Evolutionary conservation across 2,797 vertebrate species (phyloP), one percentile per base, ranked within the genome.

Genomic region (Parauchenoglanis ngamensis): DNA sequence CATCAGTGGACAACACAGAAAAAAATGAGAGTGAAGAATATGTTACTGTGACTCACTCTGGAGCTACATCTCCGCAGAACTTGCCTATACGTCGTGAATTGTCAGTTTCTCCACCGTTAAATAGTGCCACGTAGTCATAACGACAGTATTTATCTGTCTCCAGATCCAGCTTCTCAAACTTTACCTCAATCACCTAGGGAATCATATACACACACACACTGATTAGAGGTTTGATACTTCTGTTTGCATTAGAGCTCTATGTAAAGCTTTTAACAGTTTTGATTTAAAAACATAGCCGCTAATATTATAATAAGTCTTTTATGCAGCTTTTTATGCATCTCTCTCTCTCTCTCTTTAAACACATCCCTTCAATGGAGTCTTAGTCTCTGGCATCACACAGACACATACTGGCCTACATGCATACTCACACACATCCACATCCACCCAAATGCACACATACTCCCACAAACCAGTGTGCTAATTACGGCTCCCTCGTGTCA

Each of bases 101-200:
- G 13, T 98, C 96, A 0, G 56, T 95, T 88, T 96, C 93, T 0
- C 96, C 96, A 0, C 97, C 97, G 0, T 97, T 97, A 90, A 97
- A 98, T 78, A 98, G 91, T 0, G 97, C 96, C 92, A 98, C 96
- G 0, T 98, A 98, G 90, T 98, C 97, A 4, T 97, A 98, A 31
- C 97, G 97, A 90, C 98, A 98, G 92, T 98, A 98, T 0, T 89
- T 95, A 90, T 98, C 97, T 0, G 92, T 88, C 91, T 98, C 98
- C 91, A 98, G 87, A 31, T 97, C 97, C 90, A 98, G 93, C 94
- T 98, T 98, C 83, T 94, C 94, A 84, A 98, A 98, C 78, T 96
- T 96, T 88, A 98, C 92, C 84, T 96, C 95, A 10, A 98, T 96
- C 89, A 97, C 96, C 97, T 98, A 91, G 2, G 35, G 23, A 28